phyloP scores from a whole-genome alignment of 2,113 vertebrate genomes.

The Pycnonotus jocosus region DNA sequence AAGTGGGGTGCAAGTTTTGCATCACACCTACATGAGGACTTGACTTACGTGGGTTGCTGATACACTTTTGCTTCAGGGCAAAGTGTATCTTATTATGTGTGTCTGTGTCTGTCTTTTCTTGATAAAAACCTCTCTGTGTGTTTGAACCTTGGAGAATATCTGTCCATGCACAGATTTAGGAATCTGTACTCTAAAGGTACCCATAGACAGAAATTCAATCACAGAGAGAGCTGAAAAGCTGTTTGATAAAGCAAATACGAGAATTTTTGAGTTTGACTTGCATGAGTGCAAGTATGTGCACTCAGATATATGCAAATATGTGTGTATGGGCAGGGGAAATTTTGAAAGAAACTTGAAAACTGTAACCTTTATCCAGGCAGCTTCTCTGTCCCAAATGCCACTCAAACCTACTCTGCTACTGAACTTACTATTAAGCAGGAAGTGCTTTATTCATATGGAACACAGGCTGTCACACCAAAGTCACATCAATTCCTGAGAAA shows the following conservation, averaged over 20 bases:
- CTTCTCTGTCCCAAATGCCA: background rate
- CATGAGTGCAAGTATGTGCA: background rate
- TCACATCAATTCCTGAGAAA: background rate
- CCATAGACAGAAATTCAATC: background rate
- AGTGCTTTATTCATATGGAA: background rate
- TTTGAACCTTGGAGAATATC: background rate
- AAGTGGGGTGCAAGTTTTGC: background rate
- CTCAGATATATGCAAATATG: background rate
- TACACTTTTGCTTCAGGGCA: background rate
- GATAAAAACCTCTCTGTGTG: background rate
- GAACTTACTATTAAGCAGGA: background rate
- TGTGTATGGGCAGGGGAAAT: background rate
- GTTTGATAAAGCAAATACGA: background rate
- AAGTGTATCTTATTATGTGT: background rate
- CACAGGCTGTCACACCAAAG: background rate
- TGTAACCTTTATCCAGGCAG: background rate
- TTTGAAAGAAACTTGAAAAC: background rate
- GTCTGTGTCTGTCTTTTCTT: background rate
- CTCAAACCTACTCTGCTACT: background rate
- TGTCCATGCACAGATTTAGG: background rate
- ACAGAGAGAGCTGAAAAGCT: background rate
- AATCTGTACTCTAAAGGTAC: background rate
- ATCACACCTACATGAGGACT: background rate
- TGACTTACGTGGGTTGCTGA: background rate
- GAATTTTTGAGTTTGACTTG: background rate